These are phyloP conservation scores for Cephus pulcher DNA, from an alignment of 2,888 invertebrate species.

Conservation along the genomic window DNA sequence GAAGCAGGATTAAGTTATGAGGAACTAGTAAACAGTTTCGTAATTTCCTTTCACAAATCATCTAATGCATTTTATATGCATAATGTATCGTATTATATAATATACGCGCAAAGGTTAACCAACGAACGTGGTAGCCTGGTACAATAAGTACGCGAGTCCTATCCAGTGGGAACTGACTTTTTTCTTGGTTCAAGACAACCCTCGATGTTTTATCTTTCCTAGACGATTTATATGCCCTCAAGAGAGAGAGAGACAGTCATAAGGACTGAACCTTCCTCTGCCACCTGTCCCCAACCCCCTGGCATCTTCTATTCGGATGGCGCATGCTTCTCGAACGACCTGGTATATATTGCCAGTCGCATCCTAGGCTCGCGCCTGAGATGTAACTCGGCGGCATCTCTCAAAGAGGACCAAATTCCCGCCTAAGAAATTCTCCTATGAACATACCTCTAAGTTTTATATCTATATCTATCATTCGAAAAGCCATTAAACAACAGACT, in stretches of 20 bases:
- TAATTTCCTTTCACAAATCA: constrained; percentile 37
- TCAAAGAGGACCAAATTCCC: background rate
- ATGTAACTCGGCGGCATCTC: background rate
- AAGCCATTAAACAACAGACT: background rate
- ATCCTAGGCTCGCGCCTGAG: background rate
- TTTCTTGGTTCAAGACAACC: constrained; percentile 12
- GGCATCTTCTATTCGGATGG: background rate
- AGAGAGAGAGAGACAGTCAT: background rate
- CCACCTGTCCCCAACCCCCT: background rate
- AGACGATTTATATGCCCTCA: constrained; percentile 36
- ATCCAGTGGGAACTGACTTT: background rate
- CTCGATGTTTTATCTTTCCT: constrained; percentile 31
- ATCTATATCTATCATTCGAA: too few relatives aligned
- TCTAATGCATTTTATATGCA: constrained; percentile 8
- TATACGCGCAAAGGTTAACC: background rate
- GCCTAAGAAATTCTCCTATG: background rate
- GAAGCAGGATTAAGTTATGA: background rate
- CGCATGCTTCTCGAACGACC: background rate
- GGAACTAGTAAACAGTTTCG: background rate
- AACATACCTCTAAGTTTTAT: background rate
- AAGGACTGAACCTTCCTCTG: background rate
- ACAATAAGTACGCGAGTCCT: constrained; percentile 21
- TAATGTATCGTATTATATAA: background rate
- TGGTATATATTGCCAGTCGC: background rate
- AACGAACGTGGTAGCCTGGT: constrained; percentile 27